A percentile compares a stretch with the other conserved stretches of the same genome.
Conservation (phyloP, 2,797 vertebrate species). For the Mormyrus hasselquistii region DNA sequence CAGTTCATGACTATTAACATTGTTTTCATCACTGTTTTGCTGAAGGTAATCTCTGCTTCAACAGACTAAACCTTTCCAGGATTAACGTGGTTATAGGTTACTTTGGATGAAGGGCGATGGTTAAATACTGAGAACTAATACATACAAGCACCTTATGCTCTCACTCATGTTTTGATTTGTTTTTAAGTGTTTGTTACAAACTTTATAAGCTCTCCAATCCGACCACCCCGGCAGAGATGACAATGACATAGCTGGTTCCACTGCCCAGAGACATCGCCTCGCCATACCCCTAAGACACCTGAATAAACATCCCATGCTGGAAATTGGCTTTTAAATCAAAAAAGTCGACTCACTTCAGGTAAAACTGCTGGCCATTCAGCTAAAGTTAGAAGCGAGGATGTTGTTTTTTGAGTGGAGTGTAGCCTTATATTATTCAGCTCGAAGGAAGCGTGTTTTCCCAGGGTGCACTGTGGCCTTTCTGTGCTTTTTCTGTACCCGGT, state of each 20-base stretch:
- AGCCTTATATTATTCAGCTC: not conserved
- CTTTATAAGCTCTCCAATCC: not conserved
- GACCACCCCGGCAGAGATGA: not conserved
- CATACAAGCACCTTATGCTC: not conserved
- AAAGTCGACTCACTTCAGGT: not conserved
- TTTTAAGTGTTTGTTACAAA: not conserved
- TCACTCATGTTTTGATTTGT: not conserved
- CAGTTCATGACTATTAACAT: not conserved
- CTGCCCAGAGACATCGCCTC: not conserved
- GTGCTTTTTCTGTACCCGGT: not conserved
- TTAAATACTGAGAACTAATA: not conserved
- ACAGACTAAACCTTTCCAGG: not conserved
- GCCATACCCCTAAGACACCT: not conserved
- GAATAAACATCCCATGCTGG: not conserved
- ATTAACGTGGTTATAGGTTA: not conserved
- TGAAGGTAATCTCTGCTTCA: not conserved
- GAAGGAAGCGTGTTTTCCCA: not conserved
- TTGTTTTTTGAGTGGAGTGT: not conserved
- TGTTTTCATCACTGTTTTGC: not conserved
- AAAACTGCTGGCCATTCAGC: not conserved
- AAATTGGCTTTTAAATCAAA: not conserved
- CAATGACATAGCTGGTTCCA: not conserved
- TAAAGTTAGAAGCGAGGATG: not conserved
- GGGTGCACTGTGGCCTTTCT: not conserved
- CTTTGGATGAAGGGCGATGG: not conserved